phyloP scores from a whole-genome alignment of 2,797 vertebrate genomes.

The Halcyon badia region DNA sequence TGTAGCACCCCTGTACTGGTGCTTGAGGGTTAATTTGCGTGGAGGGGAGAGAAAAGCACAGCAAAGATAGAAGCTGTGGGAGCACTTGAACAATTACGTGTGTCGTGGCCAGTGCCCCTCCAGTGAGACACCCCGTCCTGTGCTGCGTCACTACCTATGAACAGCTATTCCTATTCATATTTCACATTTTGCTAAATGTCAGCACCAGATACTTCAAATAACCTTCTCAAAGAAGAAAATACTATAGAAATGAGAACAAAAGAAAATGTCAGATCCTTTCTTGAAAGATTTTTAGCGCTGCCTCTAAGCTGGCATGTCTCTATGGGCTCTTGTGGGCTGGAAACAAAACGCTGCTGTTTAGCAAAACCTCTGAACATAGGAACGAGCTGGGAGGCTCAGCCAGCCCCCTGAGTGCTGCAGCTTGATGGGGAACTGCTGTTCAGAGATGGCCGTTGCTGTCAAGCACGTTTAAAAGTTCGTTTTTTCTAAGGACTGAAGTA shows the following conservation, averaged over 20 bases:
- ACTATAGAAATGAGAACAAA: slow-evolving; percentile 62
- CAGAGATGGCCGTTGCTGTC: not conserved
- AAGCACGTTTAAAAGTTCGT: not conserved
- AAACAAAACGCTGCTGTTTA: slow-evolving; percentile 71
- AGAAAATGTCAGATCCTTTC: slow-evolving; percentile 54
- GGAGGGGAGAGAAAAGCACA: not conserved
- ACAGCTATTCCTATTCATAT: slow-evolving; percentile 37
- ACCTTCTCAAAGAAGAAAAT: slow-evolving; percentile 20
- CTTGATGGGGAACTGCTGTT: not conserved
- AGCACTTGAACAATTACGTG: not conserved
- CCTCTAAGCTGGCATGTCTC: slow-evolving; percentile 61
- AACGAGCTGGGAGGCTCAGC: not conserved
- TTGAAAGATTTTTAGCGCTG: not conserved
- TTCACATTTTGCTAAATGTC: slow-evolving; percentile 59
- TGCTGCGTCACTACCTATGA: slow-evolving; percentile 36
- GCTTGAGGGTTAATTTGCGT: not conserved
- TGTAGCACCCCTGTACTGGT: not conserved
- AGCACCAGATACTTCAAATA: slow-evolving; percentile 56
- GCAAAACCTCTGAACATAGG: slow-evolving; percentile 39
- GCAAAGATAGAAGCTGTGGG: not conserved
- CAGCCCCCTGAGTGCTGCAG: not conserved
- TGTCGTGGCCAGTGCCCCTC: not conserved
- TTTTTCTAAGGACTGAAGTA: not conserved
- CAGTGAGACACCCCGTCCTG: not conserved
- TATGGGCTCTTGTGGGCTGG: slow-evolving; percentile 66